Evolutionary conservation across 2,797 vertebrate genomes (phyloP).

Genomic region (Myripristis jacobus): DNA sequence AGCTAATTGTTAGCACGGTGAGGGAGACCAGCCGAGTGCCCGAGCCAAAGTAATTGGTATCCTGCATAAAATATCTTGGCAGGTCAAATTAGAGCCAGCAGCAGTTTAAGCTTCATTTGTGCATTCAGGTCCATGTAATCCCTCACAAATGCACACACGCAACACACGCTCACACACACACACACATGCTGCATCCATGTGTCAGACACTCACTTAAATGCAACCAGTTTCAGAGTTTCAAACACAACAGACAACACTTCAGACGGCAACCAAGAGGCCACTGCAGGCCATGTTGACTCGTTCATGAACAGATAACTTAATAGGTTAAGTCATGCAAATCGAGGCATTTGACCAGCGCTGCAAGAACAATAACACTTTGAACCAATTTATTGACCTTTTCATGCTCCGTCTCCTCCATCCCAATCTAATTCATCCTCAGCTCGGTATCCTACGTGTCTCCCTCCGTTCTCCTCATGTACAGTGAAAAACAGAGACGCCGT

Average conservation of each 20-base stretch:
- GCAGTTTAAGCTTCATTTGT: constrained; percentile 12
- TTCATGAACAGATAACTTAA: neutral
- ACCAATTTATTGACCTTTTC: constrained; percentile 37
- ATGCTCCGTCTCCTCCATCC: neutral
- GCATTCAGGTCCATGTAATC: neutral
- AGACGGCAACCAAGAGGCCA: no score
- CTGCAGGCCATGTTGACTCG: no score
- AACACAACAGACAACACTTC: no score
- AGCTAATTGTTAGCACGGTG: constrained; percentile 31
- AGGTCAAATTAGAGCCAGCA: constrained; percentile 40
- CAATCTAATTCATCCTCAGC: no score
- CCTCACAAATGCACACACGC: neutral
- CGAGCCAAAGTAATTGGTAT: constrained; percentile 43
- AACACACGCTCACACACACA: neutral
- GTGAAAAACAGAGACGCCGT: no score
- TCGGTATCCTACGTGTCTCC: no score
- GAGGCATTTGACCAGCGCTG: constrained; percentile 29
- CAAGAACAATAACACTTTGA: constrained; percentile 21
- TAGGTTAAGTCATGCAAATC: constrained; percentile 34
- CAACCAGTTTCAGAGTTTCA: no score
- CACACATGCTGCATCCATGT: neutral
- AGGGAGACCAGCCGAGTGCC: constrained; percentile 18
- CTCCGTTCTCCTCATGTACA: no score
- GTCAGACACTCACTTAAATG: neutral
- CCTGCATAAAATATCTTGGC: constrained; percentile 46